A percentile compares a stretch with the other conserved stretches of the same genome.
These are phyloP conservation scores for Notolabrus celidotus DNA, from an alignment of 2,797 vertebrate species.

Conservation along the genomic window DNA sequence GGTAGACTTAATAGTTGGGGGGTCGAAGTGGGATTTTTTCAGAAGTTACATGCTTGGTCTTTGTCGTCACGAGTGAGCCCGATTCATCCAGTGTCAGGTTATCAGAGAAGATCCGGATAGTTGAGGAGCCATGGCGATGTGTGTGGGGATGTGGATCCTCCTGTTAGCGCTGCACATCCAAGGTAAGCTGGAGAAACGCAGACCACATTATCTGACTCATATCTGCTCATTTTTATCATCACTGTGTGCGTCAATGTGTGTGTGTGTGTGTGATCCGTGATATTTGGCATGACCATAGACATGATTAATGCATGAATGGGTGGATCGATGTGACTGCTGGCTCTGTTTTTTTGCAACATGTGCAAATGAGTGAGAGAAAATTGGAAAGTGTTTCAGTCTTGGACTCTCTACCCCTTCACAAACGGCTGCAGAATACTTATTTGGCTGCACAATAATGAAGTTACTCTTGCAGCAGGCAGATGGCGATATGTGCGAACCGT, in stretches of 20 bases:
- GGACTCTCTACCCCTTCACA: not conserved
- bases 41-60: constrained; percentile 84
- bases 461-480: constrained; percentile 76
- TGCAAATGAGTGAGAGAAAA: not conserved
- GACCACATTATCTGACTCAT: not conserved
- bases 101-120: constrained; percentile 76
- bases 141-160: constrained; percentile 81
- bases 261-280: not conserved
- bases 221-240: constrained; percentile 23
- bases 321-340: constrained; percentile 13
- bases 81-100: constrained; percentile 61
- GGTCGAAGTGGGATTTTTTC: constrained; percentile 76
- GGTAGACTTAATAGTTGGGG: constrained; percentile 37
- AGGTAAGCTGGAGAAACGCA: constrained; percentile 74
- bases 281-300: constrained; percentile 8
- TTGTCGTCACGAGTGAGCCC: constrained; percentile 71
- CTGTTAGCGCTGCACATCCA: constrained; percentile 79
- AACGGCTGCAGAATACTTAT: constrained; percentile 69
- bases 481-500: constrained; percentile 80
- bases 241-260: not conserved
- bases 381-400: constrained; percentile 23
- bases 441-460: constrained; percentile 46
- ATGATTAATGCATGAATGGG: constrained; percentile 17
- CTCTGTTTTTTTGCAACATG: constrained; percentile 23
- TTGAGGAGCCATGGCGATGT: constrained; percentile 82